phyloP scores from a whole-genome alignment of 2,888 invertebrate genomes.

The Eupithecia abbreviata region DNA sequence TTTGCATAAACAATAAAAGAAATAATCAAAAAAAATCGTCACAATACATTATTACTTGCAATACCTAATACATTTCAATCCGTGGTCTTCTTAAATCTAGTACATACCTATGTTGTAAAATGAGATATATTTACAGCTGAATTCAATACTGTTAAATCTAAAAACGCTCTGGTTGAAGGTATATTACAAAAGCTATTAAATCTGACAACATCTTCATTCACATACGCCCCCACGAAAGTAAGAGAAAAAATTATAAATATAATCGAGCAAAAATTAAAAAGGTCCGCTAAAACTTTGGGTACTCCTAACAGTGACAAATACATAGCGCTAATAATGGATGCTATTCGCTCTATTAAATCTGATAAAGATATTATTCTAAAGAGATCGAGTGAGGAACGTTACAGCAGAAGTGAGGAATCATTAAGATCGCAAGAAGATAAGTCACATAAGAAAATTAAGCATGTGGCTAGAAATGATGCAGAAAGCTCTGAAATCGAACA shows the following conservation, averaged over 20 bases:
- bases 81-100: not conserved
- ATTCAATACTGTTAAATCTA: conserved; percentile 20
- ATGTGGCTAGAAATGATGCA: not conserved
- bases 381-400: conserved; percentile 54
- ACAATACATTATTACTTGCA: not conserved
- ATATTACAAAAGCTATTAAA: conserved; percentile 57
- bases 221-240: conserved; percentile 43
- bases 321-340: conserved; percentile 62
- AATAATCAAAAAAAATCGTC: not conserved
- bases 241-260: conserved; percentile 46
- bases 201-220: conserved; percentile 48
- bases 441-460: not conserved
- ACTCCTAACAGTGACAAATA: conserved; percentile 53
- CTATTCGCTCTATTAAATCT: conserved; percentile 53
- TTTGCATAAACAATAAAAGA: not conserved
- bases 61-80: not conserved
- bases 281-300: conserved; percentile 52
- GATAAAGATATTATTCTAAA: conserved; percentile 43
- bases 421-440: not conserved
- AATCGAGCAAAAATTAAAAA: conserved; percentile 55
- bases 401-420: conserved; percentile 46
- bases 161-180: conserved; percentile 46
- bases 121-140: conserved; percentile 20
- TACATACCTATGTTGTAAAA: not conserved
- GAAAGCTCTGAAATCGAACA: not conserved